Conservation (phyloP, 1,140 invertebrate genomes). For the Pristionchus pacificus region DNA sequence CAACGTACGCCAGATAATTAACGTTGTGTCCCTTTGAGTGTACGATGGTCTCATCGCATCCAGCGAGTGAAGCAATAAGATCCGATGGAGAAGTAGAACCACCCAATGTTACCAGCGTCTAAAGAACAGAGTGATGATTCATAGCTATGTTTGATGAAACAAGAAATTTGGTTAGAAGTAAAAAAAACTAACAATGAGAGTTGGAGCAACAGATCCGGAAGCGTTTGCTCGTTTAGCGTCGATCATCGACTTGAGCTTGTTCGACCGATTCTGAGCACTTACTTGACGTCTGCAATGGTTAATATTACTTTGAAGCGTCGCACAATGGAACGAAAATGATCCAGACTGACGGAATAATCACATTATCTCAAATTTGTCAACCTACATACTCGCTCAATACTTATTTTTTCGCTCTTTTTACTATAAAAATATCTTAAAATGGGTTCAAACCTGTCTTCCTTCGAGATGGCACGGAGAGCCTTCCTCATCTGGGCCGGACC, state of each 20-base stretch:
- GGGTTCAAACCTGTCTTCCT: conserved; percentile 9
- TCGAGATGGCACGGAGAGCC: conserved; percentile 17
- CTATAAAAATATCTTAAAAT: not conserved
- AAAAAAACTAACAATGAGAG: not conserved
- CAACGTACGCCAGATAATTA: conserved; percentile 21
- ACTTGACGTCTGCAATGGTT: not conserved
- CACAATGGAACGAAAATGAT: too few relatives aligned
- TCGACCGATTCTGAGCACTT: not conserved
- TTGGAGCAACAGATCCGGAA: not conserved
- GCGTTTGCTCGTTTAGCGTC: not conserved
- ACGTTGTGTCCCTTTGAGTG: conserved; percentile 6
- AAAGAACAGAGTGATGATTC: not conserved
- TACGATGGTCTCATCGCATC: conserved; percentile 19
- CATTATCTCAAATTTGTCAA: not conserved
- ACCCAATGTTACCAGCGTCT: conserved; percentile 20
- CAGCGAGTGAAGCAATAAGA: conserved; percentile 12
- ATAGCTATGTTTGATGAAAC: not conserved
- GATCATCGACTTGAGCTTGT: not conserved
- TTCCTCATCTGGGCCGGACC: conserved; percentile 2
- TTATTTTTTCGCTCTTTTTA: conserved; percentile 10
- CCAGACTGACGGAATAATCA: too few relatives aligned
- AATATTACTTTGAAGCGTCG: not conserved
- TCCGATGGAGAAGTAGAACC: conserved; percentile 5
- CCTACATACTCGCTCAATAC: not conserved
- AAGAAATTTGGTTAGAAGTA: not conserved